These are phyloP conservation scores for Poeciliopsis occidentalis DNA, from an alignment of 2,113 vertebrate genomes.

Conservation along the genomic window DNA sequence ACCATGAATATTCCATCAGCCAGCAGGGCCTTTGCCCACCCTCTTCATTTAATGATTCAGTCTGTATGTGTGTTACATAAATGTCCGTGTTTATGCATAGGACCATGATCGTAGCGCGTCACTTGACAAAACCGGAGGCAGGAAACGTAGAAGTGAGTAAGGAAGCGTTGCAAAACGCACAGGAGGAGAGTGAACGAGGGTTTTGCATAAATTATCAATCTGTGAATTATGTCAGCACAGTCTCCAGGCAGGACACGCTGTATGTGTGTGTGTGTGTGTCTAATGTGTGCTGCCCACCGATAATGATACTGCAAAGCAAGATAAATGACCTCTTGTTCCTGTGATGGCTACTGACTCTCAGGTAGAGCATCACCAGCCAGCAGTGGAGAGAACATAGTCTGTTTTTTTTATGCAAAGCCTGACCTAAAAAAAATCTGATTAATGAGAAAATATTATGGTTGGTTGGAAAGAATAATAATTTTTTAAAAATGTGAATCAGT, in stretches of 20 bases:
- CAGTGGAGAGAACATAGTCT: neutral
- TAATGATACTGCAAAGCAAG: constrained; percentile 53
- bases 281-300: constrained; percentile 27
- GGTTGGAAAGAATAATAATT: neutral
- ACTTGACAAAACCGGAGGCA: constrained; percentile 22
- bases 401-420: constrained; percentile 7
- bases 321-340: constrained; percentile 57
- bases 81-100: constrained; percentile 37
- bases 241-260: constrained; percentile 53
- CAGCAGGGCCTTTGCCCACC: constrained; percentile 31
- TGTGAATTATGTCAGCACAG: constrained; percentile 49
- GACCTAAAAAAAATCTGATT: neutral
- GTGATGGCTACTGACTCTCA: constrained; percentile 1
- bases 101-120: constrained; percentile 35
- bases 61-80: constrained; percentile 69
- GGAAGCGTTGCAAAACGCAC: constrained; percentile 13
- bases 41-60: constrained; percentile 50
- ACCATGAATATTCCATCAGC: constrained; percentile 73
- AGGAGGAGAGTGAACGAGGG: constrained; percentile 34
- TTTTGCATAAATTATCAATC: constrained; percentile 58
- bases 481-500: neutral
- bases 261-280: constrained; percentile 2
- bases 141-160: constrained; percentile 8
- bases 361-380: constrained; percentile 27
- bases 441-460: neutral